Evolutionary conservation across 1,140 invertebrate species (phyloP), one percentile per base, ranked within the genome.

Genomic region (Pseudomyrmex pallidus): DNA sequence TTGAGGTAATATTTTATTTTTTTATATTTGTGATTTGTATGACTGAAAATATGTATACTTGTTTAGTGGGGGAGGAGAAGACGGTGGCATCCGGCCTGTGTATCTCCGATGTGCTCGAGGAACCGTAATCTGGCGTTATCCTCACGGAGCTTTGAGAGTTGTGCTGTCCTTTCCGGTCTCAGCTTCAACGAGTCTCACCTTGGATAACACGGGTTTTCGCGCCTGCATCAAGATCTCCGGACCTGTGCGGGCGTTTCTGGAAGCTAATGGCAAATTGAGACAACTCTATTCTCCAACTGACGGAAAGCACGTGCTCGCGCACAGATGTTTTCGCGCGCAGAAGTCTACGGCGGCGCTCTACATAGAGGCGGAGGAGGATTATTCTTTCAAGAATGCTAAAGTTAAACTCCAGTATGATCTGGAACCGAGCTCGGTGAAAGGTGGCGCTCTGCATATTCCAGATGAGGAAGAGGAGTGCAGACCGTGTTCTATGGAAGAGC

Each of bases 91-190:
- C 8, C 96, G 96, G 44, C 97, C 97, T 0, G 96, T 97, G 7
- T 97, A 97, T 93, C 95, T 97, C 25, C 95, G 97, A 22, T 98
- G 97, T 88, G 95, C 96, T 2, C 96, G 96, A 68, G 97, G 97
- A 13, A 94, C 94, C 0, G 95, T 98, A 0, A 94, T 95, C 2
- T 97, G 97, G 97, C 92, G 95, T 74, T 97, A 97, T 91, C 97
- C 97, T 0, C 95, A 96, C 9, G 97, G 97, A 0, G 97, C 97
- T 0, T 91, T 97, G 4, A 92, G 97, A 15, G 95, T 97, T 9
- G 95, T 97, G 7, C 94, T 97, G 46, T 95, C 73, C 90, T 96
- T 66, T 0, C 80, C 87, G 4, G 2, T 0, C 17, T 61, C 64
- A 1, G 59, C 68, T 17, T 8, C 44, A 4, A 15, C 20, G n/a